A percentile compares a stretch with the other conserved stretches of the same genome.
These are phyloP conservation scores for Hemichromis elongatus DNA, from an alignment of 2,113 vertebrate species.

Conservation along the genomic window DNA sequence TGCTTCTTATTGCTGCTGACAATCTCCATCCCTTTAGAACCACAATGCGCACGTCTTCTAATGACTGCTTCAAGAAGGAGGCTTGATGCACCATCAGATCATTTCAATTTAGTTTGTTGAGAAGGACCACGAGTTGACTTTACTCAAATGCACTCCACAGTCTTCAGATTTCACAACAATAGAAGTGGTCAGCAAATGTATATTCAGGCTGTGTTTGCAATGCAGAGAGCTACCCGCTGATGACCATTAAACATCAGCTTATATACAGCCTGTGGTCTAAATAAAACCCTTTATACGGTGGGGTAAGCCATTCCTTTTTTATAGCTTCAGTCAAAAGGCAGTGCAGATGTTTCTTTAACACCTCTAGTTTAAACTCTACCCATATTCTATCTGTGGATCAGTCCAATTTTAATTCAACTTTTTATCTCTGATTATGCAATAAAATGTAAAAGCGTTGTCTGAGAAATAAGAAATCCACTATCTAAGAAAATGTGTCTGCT, in stretches of 20 bases:
- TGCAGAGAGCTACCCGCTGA: accelerated
- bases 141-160: background rate
- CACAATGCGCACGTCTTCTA: too few relatives aligned
- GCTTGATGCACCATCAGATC: background rate
- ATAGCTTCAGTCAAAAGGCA: background rate
- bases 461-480: background rate
- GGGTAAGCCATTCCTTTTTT: background rate
- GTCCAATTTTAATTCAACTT: background rate
- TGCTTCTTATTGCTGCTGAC: too few relatives aligned
- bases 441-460: background rate
- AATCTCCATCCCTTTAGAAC: too few relatives aligned
- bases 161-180: background rate
- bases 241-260: background rate
- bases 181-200: background rate
- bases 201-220: background rate
- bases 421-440: background rate
- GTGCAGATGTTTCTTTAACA: background rate
- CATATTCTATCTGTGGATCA: background rate
- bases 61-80: too few relatives aligned
- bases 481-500: background rate
- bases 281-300: background rate
- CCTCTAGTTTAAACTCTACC: background rate
- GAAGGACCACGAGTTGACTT: background rate
- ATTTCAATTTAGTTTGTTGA: background rate
- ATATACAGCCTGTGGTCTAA: background rate